Conservation (phyloP, 2,113 vertebrate species). For the Crotophaga sulcirostris region DNA sequence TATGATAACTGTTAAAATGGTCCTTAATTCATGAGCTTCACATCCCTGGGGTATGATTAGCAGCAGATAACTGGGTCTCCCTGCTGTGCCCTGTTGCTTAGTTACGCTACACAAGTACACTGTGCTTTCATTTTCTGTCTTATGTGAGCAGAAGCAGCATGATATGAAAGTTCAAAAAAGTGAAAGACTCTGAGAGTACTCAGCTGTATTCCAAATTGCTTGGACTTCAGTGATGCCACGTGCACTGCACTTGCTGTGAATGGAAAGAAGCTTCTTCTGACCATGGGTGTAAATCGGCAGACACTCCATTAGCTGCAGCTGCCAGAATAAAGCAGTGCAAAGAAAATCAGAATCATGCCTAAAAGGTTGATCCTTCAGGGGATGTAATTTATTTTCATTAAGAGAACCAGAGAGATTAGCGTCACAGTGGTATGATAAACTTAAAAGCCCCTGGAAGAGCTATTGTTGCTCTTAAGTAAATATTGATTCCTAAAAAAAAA, state of each 20-base stretch:
- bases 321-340: background rate
- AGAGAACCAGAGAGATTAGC: background rate
- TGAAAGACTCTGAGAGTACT: background rate
- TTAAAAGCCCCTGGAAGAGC: constrained; percentile 1
- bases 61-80: constrained; percentile 19
- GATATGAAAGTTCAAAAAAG: background rate
- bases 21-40: constrained; percentile 5
- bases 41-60: constrained; percentile 48
- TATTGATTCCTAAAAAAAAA: background rate
- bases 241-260: background rate
- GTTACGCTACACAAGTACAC: background rate
- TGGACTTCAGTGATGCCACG: background rate
- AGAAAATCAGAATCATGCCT: background rate
- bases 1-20: constrained; percentile 53
- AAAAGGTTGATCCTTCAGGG: background rate
- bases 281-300: background rate
- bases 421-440: background rate
- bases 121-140: constrained; percentile 39
- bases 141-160: constrained; percentile 8
- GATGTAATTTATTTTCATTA: constrained; percentile 35
- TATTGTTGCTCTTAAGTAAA: constrained; percentile 4
- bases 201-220: background rate
- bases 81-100: constrained; percentile 46
- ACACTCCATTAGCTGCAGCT: background rate
- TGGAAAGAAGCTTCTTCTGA: background rate